A percentile compares a stretch with the other conserved stretches of the same genome.
Evolutionary conservation across 2,113 vertebrate species (phyloP).

Genomic region (Alexandromys fortis): DNA sequence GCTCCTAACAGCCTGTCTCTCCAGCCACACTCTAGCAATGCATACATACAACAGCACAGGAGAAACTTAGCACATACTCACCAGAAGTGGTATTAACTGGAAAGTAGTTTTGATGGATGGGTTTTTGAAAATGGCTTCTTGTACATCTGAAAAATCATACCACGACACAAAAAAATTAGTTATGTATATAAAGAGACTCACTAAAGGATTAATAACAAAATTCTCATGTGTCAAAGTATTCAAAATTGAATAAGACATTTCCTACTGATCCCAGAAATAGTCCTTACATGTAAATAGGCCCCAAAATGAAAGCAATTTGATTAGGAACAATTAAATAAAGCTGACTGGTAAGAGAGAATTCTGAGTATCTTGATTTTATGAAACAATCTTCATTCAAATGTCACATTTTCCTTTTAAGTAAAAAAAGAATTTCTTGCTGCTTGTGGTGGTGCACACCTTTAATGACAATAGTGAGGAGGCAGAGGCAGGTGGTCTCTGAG

Average conservation of each 20-base stretch:
- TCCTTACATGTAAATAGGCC: conserved; percentile 1
- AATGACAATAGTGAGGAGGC: background rate
- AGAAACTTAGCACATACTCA: conserved; percentile 84
- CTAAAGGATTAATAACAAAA: conserved; percentile 63
- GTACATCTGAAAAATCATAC: conserved; percentile 87
- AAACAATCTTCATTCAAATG: conserved; percentile 34
- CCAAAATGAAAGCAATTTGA: conserved; percentile 16
- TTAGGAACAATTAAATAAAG: conserved; percentile 47
- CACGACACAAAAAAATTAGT: conserved; percentile 66
- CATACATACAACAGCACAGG: background rate
- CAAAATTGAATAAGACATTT: conserved; percentile 35
- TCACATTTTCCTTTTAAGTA: background rate
- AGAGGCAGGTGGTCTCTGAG: background rate
- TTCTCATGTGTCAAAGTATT: conserved; percentile 51
- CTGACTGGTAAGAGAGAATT: conserved; percentile 37
- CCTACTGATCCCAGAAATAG: background rate
- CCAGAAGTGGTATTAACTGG: conserved; percentile 82
- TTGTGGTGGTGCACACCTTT: background rate
- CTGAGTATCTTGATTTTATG: conserved; percentile 8
- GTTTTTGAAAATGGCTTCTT: conserved; percentile 84
- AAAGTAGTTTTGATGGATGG: conserved; percentile 81
- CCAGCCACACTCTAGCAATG: background rate
- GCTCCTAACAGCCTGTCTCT: background rate
- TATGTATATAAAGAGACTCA: conserved; percentile 23
- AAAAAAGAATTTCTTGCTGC: background rate